These are phyloP conservation scores for Holcopasites calliopsidis DNA, from an alignment of 1,140 invertebrate genomes.

Conservation along the genomic window DNA sequence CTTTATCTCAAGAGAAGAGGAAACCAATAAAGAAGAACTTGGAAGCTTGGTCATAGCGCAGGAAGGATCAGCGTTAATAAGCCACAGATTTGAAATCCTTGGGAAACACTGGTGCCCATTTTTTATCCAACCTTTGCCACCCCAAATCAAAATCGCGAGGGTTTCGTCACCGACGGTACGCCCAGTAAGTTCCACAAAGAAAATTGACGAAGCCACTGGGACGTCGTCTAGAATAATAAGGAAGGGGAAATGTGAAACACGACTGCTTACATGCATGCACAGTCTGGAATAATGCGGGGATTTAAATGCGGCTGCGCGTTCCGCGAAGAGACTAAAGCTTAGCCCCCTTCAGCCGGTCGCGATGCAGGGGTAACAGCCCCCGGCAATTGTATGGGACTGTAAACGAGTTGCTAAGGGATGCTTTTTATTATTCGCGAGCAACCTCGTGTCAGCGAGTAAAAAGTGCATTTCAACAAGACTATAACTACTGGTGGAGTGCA, in stretches of 20 bases:
- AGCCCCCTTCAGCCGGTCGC: not conserved
- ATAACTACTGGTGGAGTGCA: not conserved
- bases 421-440: constrained; percentile 37
- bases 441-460: not conserved
- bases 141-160: constrained; percentile 2
- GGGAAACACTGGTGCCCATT: constrained; percentile 13
- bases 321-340: not conserved
- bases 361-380: not conserved
- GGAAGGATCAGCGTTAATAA: constrained; percentile 37
- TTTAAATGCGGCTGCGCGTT: constrained; percentile 28
- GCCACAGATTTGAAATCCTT: constrained; percentile 18
- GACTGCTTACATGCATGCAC: not conserved
- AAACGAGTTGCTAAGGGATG: constrained; percentile 51
- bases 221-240: constrained; percentile 33
- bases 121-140: constrained; percentile 7
- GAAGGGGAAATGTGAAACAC: not conserved
- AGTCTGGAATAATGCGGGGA: constrained; percentile 20
- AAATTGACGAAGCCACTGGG: constrained; percentile 38
- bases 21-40: constrained; percentile 2
- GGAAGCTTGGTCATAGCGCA: not conserved
- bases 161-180: constrained; percentile 14
- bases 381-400: constrained; percentile 41
- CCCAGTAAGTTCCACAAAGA: not conserved
- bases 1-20: not conserved
- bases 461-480: not conserved